Evolutionary conservation across 2,888 invertebrate species (phyloP).

Genomic region (Pardosa pseudoannulata): DNA sequence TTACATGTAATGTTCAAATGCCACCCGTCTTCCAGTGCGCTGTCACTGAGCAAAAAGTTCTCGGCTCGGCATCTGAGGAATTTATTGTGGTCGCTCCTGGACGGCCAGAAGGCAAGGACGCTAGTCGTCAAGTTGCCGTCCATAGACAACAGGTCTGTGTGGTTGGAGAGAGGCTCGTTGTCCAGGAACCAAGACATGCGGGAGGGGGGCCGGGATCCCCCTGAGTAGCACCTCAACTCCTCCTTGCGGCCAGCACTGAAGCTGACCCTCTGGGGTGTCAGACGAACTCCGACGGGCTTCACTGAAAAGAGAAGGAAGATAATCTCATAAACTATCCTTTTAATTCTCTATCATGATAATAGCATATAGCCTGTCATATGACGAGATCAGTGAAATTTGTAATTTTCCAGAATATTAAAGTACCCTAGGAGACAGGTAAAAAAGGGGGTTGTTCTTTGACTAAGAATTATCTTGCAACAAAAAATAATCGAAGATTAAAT

Average conservation of each 20-base stretch:
- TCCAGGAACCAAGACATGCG: conserved; percentile 63
- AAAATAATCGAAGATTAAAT: too few relatives aligned
- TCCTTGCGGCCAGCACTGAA: conserved; percentile 34
- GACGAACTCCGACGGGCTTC: conserved; percentile 40
- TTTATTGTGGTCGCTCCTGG: conserved; percentile 55
- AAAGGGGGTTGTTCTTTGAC: too few relatives aligned
- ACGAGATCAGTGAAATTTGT: too few relatives aligned
- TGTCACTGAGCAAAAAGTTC: conserved; percentile 47
- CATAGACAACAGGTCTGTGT: conserved; percentile 52
- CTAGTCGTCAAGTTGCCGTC: conserved; percentile 56
- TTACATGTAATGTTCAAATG: conserved; percentile 55
- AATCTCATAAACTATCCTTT: too few relatives aligned
- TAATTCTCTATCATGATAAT: too few relatives aligned
- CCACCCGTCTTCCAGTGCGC: conserved; percentile 50
- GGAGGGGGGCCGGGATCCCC: conserved; percentile 48
- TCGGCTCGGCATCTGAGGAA: conserved; percentile 49
- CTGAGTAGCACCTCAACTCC: conserved; percentile 41
- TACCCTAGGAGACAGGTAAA: too few relatives aligned
- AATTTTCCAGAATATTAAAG: too few relatives aligned
- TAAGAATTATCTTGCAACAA: too few relatives aligned
- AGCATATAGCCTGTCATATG: too few relatives aligned
- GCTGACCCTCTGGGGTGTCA: conserved; percentile 34
- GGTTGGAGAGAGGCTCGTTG: conserved; percentile 56
- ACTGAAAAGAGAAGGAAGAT: conserved; percentile 19
- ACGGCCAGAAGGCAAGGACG: conserved; percentile 46